phyloP scores from a whole-genome alignment of 2,797 vertebrate genomes.

The Oreonectes daqikongensis region DNA sequence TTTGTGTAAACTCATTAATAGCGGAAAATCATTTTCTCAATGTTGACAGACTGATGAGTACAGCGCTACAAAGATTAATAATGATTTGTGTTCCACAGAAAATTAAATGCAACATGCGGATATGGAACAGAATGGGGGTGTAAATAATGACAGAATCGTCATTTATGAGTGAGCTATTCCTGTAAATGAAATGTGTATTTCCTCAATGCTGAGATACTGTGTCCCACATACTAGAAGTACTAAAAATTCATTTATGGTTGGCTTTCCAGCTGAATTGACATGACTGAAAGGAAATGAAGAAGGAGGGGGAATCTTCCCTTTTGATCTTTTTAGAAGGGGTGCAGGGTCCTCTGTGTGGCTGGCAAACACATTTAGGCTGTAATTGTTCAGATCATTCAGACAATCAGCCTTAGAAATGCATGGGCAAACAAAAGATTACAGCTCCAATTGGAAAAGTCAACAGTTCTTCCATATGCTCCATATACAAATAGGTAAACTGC shows the following conservation, averaged over 20 bases:
- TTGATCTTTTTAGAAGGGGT: slow-evolving; percentile 78
- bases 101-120: background rate
- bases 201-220: slow-evolving; percentile 59
- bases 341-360: slow-evolving; percentile 69
- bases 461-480: slow-evolving; percentile 71
- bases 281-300: slow-evolving; percentile 76
- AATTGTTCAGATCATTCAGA: slow-evolving; percentile 80
- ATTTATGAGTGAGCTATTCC: slow-evolving; percentile 31
- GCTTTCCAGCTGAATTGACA: slow-evolving; percentile 80
- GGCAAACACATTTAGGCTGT: slow-evolving; percentile 82
- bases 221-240: slow-evolving; percentile 67
- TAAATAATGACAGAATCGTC: background rate
- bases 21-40: background rate
- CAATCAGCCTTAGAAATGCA: slow-evolving; percentile 78
- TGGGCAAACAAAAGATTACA: slow-evolving; percentile 81
- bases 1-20: background rate
- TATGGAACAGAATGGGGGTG: background rate
- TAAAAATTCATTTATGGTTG: slow-evolving; percentile 76
- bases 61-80: background rate
- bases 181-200: slow-evolving; percentile 72
- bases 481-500: slow-evolving; percentile 74
- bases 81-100: background rate
- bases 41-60: background rate
- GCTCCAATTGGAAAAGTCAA: slow-evolving; percentile 81
- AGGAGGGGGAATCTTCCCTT: slow-evolving; percentile 71